Evolutionary conservation across 2,797 vertebrate species (phyloP).

Genomic region (Macropodus opercularis): DNA sequence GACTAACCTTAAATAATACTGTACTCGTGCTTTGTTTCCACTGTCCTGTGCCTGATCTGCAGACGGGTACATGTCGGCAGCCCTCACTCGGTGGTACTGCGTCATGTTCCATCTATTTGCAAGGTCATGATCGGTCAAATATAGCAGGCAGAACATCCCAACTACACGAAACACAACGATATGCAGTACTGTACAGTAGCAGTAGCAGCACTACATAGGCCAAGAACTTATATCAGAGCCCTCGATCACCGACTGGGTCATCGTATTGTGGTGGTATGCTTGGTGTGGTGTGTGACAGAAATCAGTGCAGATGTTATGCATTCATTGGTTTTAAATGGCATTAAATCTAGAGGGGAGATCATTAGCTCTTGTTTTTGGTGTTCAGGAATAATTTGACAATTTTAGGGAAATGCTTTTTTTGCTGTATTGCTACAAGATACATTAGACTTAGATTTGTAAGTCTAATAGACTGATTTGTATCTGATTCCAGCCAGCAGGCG

Average conservation of each 20-base stretch:
- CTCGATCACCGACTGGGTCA: neutral
- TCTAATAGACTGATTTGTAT: too few relatives aligned
- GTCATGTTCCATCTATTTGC: too few relatives aligned
- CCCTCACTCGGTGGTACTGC: too few relatives aligned
- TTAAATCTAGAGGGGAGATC: neutral
- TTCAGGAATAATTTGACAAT: conserved; percentile 1
- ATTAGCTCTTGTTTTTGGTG: neutral
- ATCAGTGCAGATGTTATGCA: neutral
- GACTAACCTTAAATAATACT: too few relatives aligned
- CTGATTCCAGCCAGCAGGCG: too few relatives aligned
- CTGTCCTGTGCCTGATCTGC: neutral
- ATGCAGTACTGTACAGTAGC: too few relatives aligned
- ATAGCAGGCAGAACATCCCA: neutral
- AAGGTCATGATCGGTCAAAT: neutral
- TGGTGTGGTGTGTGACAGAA: neutral
- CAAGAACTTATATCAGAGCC: neutral
- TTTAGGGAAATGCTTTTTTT: neutral
- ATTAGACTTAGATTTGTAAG: neutral
- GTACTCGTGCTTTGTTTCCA: neutral
- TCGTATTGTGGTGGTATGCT: conserved; percentile 9
- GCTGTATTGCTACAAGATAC: neutral
- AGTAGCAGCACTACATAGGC: too few relatives aligned
- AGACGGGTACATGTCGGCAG: too few relatives aligned
- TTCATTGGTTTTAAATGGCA: neutral
- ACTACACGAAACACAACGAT: too few relatives aligned